Evolutionary conservation across 2,888 invertebrate genomes (phyloP).

Genomic region (Drosophila mulleri): DNA sequence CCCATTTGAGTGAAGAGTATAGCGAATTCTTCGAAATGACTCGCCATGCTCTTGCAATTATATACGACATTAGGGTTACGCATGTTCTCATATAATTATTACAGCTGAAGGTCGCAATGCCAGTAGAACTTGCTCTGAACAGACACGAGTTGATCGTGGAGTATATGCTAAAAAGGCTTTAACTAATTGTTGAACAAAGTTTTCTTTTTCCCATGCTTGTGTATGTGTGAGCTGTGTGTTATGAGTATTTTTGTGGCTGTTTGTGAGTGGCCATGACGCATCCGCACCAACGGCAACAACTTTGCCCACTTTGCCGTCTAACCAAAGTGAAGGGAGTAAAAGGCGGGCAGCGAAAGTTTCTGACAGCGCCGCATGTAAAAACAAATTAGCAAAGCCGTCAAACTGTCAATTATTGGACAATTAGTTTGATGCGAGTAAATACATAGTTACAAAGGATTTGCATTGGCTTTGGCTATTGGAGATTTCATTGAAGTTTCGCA

Average conservation of each 20-base stretch:
- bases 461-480: conserved; percentile 27
- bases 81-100: background rate
- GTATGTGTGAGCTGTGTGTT: conserved; percentile 11
- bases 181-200: conserved; percentile 18
- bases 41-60: too few species aligned
- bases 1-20: too few species aligned
- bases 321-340: background rate
- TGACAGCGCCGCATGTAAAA: conserved; percentile 76
- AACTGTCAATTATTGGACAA: conserved; percentile 75
- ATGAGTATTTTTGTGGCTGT: conserved; percentile 17
- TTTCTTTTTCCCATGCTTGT: background rate
- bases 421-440: conserved; percentile 68
- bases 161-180: background rate
- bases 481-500: conserved; percentile 25
- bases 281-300: conserved; percentile 6
- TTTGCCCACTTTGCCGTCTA: conserved; percentile 23
- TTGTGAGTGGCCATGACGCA: conserved; percentile 32
- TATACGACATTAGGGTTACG: background rate
- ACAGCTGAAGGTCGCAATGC: background rate
- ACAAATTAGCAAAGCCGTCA: conserved; percentile 77
- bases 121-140: too few species aligned
- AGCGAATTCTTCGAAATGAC: too few species aligned
- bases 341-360: conserved; percentile 58
- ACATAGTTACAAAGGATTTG: conserved; percentile 41
- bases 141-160: background rate